phyloP scores from a whole-genome alignment of 2,888 invertebrate species.

The Pterostichus niger region DNA sequence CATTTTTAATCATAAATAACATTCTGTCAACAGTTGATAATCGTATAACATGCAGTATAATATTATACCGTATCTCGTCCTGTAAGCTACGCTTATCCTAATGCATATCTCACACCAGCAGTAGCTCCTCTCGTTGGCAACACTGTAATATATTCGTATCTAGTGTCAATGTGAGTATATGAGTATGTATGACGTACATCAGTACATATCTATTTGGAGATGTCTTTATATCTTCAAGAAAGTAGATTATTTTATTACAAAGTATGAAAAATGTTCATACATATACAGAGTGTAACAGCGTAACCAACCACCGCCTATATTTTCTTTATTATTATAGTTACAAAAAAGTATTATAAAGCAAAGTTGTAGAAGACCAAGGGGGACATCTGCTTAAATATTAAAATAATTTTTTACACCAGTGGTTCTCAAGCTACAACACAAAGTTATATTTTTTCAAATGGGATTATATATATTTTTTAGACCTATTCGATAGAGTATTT shows the following conservation, averaged over 20 bases:
- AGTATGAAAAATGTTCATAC: no score
- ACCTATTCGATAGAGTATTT: no score
- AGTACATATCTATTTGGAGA: not conserved
- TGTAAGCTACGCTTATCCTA: not conserved
- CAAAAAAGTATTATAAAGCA: no score
- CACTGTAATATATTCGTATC: conserved; percentile 26
- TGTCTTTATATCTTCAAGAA: not conserved
- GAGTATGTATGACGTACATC: not conserved
- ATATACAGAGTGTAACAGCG: no score
- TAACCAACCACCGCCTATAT: no score
- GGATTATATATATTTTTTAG: no score
- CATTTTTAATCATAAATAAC: conserved; percentile 17
- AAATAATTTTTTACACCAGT: no score
- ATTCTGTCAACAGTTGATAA: conserved; percentile 8
- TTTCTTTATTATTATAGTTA: no score
- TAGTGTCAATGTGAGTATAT: conserved; percentile 16
- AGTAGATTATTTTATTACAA: not conserved
- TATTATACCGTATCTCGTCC: not conserved
- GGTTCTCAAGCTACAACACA: no score
- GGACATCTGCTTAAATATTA: no score
- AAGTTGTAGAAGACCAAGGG: no score
- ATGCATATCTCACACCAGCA: conserved; percentile 4
- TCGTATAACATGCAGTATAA: conserved; percentile 11
- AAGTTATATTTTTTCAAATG: no score
- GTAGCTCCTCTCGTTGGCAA: not conserved